Evolutionary conservation across 2,113 vertebrate species (phyloP).

Genomic region (Oxygymnocypris stewartii): DNA sequence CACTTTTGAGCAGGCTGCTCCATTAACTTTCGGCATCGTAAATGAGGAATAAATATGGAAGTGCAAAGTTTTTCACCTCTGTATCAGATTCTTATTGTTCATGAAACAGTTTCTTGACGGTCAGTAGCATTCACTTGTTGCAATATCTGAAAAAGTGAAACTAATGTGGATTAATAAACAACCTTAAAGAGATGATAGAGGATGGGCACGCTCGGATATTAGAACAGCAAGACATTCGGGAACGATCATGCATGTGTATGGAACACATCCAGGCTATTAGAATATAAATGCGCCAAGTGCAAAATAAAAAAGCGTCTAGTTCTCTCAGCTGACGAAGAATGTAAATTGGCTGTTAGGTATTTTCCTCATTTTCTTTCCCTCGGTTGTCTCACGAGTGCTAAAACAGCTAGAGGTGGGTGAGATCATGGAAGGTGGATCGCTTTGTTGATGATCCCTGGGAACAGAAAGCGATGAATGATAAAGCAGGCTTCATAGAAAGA

Average conservation of each 20-base stretch:
- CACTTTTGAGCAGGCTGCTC: slow-evolving; percentile 27
- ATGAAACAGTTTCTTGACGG: slow-evolving; percentile 12
- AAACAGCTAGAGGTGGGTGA: slow-evolving; percentile 35
- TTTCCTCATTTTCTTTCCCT: neutral
- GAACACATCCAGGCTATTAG: slow-evolving; percentile 34
- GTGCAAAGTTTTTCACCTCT: slow-evolving; percentile 8
- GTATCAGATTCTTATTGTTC: neutral
- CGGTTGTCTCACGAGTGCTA: slow-evolving; percentile 20
- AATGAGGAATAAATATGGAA: neutral
- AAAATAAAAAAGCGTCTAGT: neutral
- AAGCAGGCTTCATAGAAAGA: neutral
- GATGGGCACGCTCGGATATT: neutral
- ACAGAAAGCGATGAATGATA: slow-evolving; percentile 11
- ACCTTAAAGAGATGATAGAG: neutral
- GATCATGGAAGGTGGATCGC: slow-evolving; percentile 30
- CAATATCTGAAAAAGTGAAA: neutral
- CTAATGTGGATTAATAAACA: neutral
- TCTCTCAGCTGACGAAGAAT: slow-evolving; percentile 14
- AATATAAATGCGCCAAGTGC: slow-evolving; percentile 11
- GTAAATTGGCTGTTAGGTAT: slow-evolving; percentile 14
- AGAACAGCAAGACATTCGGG: neutral
- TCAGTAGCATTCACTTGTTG: neutral
- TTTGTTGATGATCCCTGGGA: slow-evolving; percentile 29
- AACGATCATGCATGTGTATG: slow-evolving; percentile 13
- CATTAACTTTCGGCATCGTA: slow-evolving; percentile 14